Conservation (phyloP, 2,888 invertebrate genomes). For the Polietes domitor region DNA sequence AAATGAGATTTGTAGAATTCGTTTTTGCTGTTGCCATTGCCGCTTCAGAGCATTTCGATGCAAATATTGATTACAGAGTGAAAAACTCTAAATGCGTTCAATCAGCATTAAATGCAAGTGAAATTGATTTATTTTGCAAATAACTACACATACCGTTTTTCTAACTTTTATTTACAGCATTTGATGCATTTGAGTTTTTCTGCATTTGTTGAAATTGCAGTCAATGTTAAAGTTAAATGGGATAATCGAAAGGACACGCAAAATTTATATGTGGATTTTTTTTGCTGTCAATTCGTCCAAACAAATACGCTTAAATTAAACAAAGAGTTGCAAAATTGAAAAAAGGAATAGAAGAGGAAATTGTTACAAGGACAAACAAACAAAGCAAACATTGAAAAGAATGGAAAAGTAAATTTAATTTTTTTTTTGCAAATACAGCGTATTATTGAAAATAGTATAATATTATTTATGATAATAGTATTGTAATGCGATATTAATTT, state of each 20-base stretch:
- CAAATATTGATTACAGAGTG: not conserved
- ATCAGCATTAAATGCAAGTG: not conserved
- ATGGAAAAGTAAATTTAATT: not conserved
- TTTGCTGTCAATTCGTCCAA: not conserved
- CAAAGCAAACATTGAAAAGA: not conserved
- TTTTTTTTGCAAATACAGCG: too few relatives aligned
- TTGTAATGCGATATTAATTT: too few relatives aligned
- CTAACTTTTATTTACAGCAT: not conserved
- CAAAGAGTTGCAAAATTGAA: not conserved
- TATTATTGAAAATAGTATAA: too few relatives aligned
- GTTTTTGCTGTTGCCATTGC: not conserved
- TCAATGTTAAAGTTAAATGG: not conserved
- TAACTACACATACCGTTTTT: too few relatives aligned
- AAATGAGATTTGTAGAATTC: not conserved
- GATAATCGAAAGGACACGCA: not conserved
- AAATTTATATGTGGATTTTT: not conserved
- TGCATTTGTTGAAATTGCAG: not conserved
- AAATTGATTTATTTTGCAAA: conserved; percentile 29
- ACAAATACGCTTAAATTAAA: conserved; percentile 1
- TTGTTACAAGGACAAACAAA: too few relatives aligned
- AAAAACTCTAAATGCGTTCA: conserved; percentile 15
- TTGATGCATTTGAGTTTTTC: too few relatives aligned
- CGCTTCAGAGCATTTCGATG: not conserved
- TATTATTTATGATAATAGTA: too few relatives aligned
- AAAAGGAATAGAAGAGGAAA: too few relatives aligned